phyloP scores from a whole-genome alignment of 2,113 vertebrate genomes.

The Oenanthe oenanthe region DNA sequence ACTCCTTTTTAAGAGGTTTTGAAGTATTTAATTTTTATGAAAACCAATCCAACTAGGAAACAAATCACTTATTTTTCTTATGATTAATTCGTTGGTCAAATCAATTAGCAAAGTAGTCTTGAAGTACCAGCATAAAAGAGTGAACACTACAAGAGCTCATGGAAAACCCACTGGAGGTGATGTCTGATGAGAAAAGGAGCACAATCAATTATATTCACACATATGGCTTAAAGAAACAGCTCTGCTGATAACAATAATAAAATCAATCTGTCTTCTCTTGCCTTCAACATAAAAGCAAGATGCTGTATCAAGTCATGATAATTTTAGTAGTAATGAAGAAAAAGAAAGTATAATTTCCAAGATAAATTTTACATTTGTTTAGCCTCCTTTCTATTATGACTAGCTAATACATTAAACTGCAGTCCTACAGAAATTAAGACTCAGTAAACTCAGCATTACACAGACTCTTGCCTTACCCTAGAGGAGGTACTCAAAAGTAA shows the following conservation, averaged over 20 bases:
- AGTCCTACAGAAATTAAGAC: background rate
- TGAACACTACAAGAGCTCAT: background rate
- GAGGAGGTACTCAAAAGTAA: background rate
- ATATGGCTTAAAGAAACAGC: background rate
- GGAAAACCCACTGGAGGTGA: background rate
- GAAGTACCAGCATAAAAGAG: background rate
- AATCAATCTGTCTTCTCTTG: background rate
- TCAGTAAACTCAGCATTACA: background rate
- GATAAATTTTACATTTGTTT: background rate
- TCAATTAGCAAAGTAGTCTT: background rate
- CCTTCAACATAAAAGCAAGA: background rate
- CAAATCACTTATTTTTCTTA: background rate
- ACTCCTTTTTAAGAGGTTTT: background rate
- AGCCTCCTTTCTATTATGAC: background rate
- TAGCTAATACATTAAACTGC: background rate
- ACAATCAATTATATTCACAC: background rate
- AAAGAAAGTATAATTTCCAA: background rate
- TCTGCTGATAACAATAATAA: background rate
- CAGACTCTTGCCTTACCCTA: background rate
- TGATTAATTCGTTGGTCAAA: background rate
- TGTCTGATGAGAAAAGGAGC: background rate
- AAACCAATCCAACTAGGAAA: background rate
- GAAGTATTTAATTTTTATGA: background rate
- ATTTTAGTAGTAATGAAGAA: background rate
- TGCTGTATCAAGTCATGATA: background rate